Base-by-base conservation (phyloP, 1,140 invertebrate genomes). In the Listronotus oregonensis region DNA sequence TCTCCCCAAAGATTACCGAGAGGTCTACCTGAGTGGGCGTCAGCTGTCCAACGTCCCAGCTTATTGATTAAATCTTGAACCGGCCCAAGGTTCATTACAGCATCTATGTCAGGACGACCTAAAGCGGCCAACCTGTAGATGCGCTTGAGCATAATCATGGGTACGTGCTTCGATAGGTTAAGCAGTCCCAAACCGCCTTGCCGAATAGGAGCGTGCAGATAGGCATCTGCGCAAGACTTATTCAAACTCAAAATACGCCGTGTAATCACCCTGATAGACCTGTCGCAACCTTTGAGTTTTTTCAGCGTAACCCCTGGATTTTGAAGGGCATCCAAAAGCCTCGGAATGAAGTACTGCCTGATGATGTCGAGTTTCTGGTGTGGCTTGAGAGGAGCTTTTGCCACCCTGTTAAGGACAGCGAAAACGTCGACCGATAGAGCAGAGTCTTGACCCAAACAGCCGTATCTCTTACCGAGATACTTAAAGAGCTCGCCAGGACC, bases 331-430 rank as follows among this genome's bases (percentile, higher is more conserved):
- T 59, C 31, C 1, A 63, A 9, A 0, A 40, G 9, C 14, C 46
- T 32, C 1, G 64, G 67, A 1, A 69, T 39, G 0, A 69, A 49
- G 49, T 51, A 67, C 7, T 31, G 12, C 15, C 61, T 66, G 0
- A 71, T 10, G 0, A 69, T 15, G n/a, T 46, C 31, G 32, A 71
- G 34, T 31, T 71, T 71, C 27, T 67, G 70, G 6, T 66, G 12
- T 1, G 67, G 59, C 37, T 60, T 71, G 1, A 72, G 31, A n/a
- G 68, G 68, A 6, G 67, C 66, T 31, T 9, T 5, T 8, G 10
- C 10, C 6, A 67, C 32, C 10, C 60, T n/a, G 1, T 42, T 44
- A 6, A 66, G n/a, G 18, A 3, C 8, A 15, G 11, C 6, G 6
- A 12, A 0, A 3, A 64, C 32, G 11, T 54, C 51, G 10, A 6